phyloP scores from a whole-genome alignment of 2,113 vertebrate species.

The Etheostoma spectabile region DNA sequence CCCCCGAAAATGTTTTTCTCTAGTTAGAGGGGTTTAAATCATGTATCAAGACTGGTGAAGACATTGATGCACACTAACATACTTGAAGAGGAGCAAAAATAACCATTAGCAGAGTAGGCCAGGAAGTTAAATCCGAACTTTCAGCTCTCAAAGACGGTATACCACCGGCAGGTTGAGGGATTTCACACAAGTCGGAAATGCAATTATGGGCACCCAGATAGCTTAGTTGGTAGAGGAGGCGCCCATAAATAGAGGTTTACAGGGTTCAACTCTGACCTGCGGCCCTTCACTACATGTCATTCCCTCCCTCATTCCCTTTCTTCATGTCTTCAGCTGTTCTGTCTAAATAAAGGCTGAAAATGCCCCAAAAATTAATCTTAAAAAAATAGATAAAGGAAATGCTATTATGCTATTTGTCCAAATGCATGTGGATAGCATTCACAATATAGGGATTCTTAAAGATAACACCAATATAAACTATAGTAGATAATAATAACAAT shows the following conservation, averaged over 20 bases:
- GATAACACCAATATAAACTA: background rate
- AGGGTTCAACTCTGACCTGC: too few species aligned
- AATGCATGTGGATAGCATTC: too few species aligned
- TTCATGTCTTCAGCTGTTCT: too few species aligned
- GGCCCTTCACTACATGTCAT: too few species aligned
- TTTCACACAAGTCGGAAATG: background rate
- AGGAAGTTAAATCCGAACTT: background rate
- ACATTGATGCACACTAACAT: background rate
- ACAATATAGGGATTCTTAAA: background rate
- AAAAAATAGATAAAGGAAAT: too few species aligned
- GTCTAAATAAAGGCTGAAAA: too few species aligned
- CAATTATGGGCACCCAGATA: too few species aligned
- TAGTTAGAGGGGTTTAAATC: slow-evolving; percentile 11
- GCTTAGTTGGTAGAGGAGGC: too few species aligned
- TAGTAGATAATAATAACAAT: background rate
- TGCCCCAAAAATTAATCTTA: too few species aligned
- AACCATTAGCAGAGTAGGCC: background rate
- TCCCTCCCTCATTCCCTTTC: too few species aligned
- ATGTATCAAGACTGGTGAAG: slow-evolving; percentile 4
- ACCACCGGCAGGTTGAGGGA: background rate
- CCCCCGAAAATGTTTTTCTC: slow-evolving; percentile 20
- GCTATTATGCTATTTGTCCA: too few species aligned
- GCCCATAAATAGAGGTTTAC: too few species aligned
- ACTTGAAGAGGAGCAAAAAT: slow-evolving; percentile 8
- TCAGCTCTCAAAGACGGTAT: background rate